Conservation (phyloP, 2,113 vertebrate species). For the Xiphias gladius region DNA sequence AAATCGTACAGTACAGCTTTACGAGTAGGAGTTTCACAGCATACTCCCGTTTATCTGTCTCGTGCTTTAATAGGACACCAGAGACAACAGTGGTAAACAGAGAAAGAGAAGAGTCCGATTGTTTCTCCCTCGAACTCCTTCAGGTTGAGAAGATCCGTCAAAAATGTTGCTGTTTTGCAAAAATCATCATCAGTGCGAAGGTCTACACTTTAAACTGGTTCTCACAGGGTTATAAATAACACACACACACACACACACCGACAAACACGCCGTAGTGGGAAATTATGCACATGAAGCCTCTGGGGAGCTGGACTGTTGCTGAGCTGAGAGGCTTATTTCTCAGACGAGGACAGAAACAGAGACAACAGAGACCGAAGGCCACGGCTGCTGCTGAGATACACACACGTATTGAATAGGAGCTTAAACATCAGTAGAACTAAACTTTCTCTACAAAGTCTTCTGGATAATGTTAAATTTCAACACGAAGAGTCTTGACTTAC, state of each 20-base stretch:
- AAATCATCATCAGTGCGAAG: neutral
- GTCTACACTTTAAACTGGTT: neutral
- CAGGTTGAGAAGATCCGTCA: neutral
- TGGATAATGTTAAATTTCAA: too few species aligned
- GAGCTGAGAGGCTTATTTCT: conserved; percentile 39
- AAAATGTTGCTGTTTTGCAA: neutral
- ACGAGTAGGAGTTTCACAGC: too few species aligned
- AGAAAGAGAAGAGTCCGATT: neutral
- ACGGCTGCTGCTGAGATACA: neutral
- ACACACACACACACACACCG: neutral
- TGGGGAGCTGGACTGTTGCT: conserved; percentile 1
- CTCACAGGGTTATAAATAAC: neutral
- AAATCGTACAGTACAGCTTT: too few species aligned
- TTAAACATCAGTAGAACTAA: neutral
- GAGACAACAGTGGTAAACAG: too few species aligned
- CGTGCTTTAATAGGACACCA: too few species aligned
- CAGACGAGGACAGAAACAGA: conserved; percentile 6
- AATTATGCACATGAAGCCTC: conserved; percentile 32
- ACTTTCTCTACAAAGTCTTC: too few species aligned
- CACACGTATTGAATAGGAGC: neutral
- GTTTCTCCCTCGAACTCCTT: neutral
- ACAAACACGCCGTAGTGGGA: neutral
- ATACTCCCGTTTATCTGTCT: too few species aligned
- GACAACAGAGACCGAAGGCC: neutral
- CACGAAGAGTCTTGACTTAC: too few species aligned